Evolutionary conservation across 2,888 invertebrate genomes (phyloP), one percentile per base, ranked within the genome.

Genomic region (Polydrusus pterygomalis): DNA sequence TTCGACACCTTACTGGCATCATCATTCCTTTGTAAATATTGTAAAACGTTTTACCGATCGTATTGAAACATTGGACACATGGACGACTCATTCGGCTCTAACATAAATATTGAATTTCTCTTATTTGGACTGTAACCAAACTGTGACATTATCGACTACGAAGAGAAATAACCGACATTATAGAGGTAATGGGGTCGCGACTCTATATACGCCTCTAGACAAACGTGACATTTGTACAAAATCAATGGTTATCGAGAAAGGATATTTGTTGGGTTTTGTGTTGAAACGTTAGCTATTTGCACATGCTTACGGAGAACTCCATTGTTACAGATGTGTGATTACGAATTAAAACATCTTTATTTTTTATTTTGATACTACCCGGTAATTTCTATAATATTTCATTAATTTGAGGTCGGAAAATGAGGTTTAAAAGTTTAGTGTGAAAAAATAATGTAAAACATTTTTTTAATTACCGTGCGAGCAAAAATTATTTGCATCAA

Each of bases 81-180:
- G 18, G 49, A 15, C 49, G 49, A 56, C 30, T 13, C 7, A 56
- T 10, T 56, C n/a, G 13, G 8, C 2, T 8, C 3, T 15, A 38
- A 34, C 15, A n/a, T 38, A 58, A 58, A 58, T 17, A 58, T 38
- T 58, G 38, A 58, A 58, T 58, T 34, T 58, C 58, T 58, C 30
- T 9, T 58, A 58, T 58, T 58, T 38, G 58, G 58, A 17, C 38
- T 34, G 58, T 25, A 17, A 58, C 58, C 5, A 15, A 58, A 38
- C 58, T 34, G 38, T 58, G 58, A 38, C 58, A 58, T 58, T 58
- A 58, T 58, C 58, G 58, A 58, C 34, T 38, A 38, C 17, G 38
- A 58, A 58, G 58, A 58, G 58, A 38, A 58, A 58, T 58, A 58
- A 58, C 34, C 10, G 58, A 17, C 38, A 58, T 58, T 58, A 58